Conservation (phyloP, 1,140 invertebrate genomes). For the Drosophila obscura region DNA sequence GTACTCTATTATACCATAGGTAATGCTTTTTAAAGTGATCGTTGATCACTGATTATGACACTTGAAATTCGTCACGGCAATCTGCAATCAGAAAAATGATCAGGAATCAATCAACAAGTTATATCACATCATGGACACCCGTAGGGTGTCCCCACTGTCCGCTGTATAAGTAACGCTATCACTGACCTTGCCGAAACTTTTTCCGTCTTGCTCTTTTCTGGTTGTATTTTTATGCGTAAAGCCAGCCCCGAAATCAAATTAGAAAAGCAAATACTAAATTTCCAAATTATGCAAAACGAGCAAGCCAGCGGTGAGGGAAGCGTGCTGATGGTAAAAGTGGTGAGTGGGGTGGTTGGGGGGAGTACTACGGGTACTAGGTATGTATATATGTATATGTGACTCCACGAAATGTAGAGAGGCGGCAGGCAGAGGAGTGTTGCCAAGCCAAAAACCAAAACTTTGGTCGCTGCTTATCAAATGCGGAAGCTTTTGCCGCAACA, state of each 20-base stretch:
- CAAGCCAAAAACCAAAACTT: slow-evolving; percentile 36
- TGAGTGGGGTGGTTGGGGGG: not conserved
- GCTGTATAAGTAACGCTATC: slow-evolving; percentile 45
- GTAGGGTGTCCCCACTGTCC: slow-evolving; percentile 5
- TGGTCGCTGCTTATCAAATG: slow-evolving; percentile 65
- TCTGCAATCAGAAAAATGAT: too few relatives aligned
- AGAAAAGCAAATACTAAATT: slow-evolving; percentile 72
- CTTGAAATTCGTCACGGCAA: too few relatives aligned
- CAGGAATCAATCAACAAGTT: too few relatives aligned
- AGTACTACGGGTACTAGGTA: not conserved
- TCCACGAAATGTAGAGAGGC: not conserved
- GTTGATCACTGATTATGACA: too few relatives aligned
- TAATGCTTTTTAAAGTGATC: too few relatives aligned
- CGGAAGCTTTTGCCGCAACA: slow-evolving; percentile 67
- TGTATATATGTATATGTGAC: too few relatives aligned
- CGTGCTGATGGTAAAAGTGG: too few relatives aligned
- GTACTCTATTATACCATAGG: too few relatives aligned
- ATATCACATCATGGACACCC: too few relatives aligned
- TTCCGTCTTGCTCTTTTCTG: slow-evolving; percentile 5
- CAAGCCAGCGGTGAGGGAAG: slow-evolving; percentile 20
- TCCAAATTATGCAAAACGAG: slow-evolving; percentile 55
- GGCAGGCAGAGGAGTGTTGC: slow-evolving; percentile 38
- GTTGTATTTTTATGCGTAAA: slow-evolving; percentile 36
- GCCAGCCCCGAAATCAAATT: slow-evolving; percentile 63
- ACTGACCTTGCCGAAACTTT: slow-evolving; percentile 73